Evolutionary conservation across 2,888 invertebrate genomes (phyloP).

Genomic region (Danaus chrysippus): DNA sequence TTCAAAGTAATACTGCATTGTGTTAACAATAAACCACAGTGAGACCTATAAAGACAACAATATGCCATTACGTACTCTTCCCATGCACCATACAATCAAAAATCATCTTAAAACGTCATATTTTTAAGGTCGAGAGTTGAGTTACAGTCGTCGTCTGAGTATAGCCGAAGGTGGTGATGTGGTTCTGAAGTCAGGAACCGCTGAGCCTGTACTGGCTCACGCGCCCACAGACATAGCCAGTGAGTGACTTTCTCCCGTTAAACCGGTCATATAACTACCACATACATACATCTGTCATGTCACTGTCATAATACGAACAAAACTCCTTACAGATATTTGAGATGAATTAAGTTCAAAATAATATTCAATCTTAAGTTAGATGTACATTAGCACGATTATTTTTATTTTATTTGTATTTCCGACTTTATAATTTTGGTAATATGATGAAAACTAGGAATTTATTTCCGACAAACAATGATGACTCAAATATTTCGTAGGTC

Average conservation of each 20-base stretch:
- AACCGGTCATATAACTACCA: conserved; percentile 1
- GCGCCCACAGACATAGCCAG: conserved; percentile 72
- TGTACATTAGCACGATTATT: not conserved
- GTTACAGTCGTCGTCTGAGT: conserved; percentile 70
- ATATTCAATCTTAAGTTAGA: not conserved
- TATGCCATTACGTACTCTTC: not conserved
- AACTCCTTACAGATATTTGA: not conserved
- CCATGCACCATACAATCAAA: not conserved
- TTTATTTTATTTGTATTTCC: not conserved
- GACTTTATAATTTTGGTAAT: no score
- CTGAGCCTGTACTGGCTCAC: conserved; percentile 66
- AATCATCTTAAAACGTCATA: not conserved
- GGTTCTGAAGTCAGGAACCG: conserved; percentile 65
- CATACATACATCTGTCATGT: no score
- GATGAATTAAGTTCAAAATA: not conserved
- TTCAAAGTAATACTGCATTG: not conserved
- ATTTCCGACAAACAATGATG: no score
- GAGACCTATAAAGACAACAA: conserved; percentile 8
- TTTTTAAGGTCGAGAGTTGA: conserved; percentile 78
- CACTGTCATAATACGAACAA: not conserved
- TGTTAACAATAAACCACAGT: conserved; percentile 14
- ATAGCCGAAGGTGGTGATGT: conserved; percentile 72
- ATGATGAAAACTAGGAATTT: no score
- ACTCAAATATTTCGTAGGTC: no score
- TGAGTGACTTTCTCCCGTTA: conserved; percentile 38